Evolutionary conservation across 2,113 vertebrate species (phyloP), one percentile per base, ranked within the genome.

Genomic region (Noturus placidus): DNA sequence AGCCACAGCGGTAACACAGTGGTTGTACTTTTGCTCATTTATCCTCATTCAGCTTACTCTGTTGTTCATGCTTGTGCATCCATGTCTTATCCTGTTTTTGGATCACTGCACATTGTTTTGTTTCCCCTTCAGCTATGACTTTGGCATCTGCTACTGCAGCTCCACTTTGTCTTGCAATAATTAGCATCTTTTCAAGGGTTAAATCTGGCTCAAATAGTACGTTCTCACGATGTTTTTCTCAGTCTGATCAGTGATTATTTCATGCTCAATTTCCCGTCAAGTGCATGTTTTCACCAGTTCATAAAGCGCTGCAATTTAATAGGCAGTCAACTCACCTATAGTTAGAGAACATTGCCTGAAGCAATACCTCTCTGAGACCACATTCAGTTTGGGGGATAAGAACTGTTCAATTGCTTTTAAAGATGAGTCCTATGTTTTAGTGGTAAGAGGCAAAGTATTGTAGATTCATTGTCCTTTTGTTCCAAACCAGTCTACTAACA

Each of bases 141-240:
- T 50, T 50, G 46, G 46, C 46, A 50, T 50, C 46, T 50, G 46
- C 46, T 50, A 50, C 46, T 50, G 46, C 76, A 27, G 76, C 20
- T 54, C 30, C 46, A 79, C 22, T 79, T 52, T 22, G 50, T 42
- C 76, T 79, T 42, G 76, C 76, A 52, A 79, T 52, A 79, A n/a
- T 15, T 42, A 79, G 76, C 1, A 42, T 79, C n/a, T 79, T 78
- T 52, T 52, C 46, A 20, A 54, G 76, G 50, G 11, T 81, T 33
- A 81, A 81, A 81, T 33, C 78, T 57, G 56, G n/a, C n/a, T 81
- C 52, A n/a, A 81, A 30, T 81, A 81, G 54, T 33, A 81, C 52
- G 72, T 80, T 84, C 81, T 87, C 65, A 52, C 20, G 25, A 35
- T 89, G 82, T 84, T 79, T 50, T 65, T 59, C 3, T 50, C 42